phyloP scores from a whole-genome alignment of 2,797 vertebrate species.

The Poecilia wingei region DNA sequence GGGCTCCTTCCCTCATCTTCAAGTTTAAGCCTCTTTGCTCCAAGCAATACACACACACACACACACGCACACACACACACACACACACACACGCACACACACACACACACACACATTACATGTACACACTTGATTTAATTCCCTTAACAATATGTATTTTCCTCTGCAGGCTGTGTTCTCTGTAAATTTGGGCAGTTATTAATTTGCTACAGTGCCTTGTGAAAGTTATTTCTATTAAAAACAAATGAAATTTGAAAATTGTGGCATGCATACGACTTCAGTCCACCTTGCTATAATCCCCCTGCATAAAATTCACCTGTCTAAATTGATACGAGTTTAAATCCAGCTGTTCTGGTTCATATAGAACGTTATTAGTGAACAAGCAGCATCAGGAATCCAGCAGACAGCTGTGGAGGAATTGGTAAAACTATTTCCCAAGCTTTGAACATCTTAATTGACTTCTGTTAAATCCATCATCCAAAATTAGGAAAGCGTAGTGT shows the following conservation, averaged over 20 bases:
- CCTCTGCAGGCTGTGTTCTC: neutral
- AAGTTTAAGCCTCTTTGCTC: neutral
- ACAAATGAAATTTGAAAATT: neutral
- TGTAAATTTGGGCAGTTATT: neutral
- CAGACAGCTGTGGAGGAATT: neutral
- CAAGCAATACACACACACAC: neutral
- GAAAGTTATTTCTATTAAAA: neutral
- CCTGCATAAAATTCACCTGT: neutral
- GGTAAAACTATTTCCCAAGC: neutral
- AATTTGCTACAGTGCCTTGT: neutral
- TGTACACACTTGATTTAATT: neutral
- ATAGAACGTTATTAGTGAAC: neutral
- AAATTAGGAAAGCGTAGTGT: neutral
- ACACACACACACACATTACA: neutral
- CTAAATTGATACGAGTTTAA: neutral
- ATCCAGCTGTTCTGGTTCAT: neutral
- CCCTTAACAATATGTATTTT: neutral
- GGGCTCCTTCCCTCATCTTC: conserved; percentile 7
- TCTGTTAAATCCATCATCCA: neutral
- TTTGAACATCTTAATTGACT: neutral
- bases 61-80: neutral
- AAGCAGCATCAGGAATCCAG: neutral
- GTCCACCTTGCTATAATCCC: neutral
- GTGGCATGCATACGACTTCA: neutral
- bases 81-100: neutral